Evolutionary conservation across 2,113 vertebrate species (phyloP).

Genomic region (Ailuropoda melanoleuca): DNA sequence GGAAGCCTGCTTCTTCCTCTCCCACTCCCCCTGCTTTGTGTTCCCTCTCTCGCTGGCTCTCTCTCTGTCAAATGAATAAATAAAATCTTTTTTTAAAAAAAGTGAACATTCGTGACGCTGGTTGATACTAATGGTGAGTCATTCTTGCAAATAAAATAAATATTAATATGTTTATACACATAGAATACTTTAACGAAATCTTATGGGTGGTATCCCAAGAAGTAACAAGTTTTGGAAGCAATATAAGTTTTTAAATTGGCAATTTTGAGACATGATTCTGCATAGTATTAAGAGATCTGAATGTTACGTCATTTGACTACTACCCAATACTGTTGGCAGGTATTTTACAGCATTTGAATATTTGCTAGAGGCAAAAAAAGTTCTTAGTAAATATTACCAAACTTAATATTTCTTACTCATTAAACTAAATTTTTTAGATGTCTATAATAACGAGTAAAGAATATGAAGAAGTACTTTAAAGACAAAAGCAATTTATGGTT

Average conservation of each 20-base stretch:
- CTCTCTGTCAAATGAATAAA: too few species aligned
- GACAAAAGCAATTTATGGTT: neutral
- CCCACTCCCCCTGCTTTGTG: too few species aligned
- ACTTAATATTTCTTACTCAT: neutral
- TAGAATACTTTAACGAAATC: neutral
- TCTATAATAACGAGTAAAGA: neutral
- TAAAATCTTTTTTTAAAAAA: neutral
- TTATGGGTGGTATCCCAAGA: neutral
- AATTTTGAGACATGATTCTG: neutral
- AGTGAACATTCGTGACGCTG: neutral
- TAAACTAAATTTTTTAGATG: neutral
- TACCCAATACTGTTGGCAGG: neutral
- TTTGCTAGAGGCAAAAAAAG: neutral
- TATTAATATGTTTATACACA: neutral
- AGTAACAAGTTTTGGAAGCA: neutral
- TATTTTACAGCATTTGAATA: neutral
- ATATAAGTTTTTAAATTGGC: neutral
- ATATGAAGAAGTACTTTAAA: slow-evolving; percentile 16
- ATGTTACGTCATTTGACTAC: neutral
- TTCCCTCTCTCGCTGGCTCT: too few species aligned
- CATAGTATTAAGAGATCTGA: neutral
- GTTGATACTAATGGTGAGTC: neutral
- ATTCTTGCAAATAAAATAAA: slow-evolving; percentile 7
- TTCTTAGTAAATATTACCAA: slow-evolving; percentile 14
- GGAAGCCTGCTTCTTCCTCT: too few species aligned